Percentiles rank a stretch among this genome's conserved stretches.
Conservation (phyloP, 2,888 invertebrate species). For the Liopterus haemorrhoidalis region DNA sequence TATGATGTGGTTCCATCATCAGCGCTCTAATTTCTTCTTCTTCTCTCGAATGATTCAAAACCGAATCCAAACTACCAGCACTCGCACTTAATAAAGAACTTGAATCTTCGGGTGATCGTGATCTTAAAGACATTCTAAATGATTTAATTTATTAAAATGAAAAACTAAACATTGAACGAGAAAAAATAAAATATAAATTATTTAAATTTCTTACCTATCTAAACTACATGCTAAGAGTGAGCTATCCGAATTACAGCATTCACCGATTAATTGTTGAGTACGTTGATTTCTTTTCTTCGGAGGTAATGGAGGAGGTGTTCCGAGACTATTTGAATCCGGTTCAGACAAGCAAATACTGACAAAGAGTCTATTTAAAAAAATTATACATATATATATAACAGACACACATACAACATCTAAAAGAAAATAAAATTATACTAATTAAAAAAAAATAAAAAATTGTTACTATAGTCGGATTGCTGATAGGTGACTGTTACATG, state of each 20-base stretch:
- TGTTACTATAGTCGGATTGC: too few species aligned
- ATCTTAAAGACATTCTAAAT: slow-evolving; percentile 63
- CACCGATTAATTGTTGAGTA: slow-evolving; percentile 47
- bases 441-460: too few species aligned
- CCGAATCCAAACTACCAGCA: slow-evolving; percentile 80
- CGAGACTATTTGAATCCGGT: slow-evolving; percentile 51
- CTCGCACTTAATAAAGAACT: slow-evolving; percentile 61
- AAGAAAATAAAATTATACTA: background rate
- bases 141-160: background rate
- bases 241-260: slow-evolving; percentile 50
- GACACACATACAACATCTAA: slow-evolving; percentile 29
- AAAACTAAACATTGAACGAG: background rate
- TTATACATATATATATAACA: slow-evolving; percentile 28
- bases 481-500: too few species aligned
- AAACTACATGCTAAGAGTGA: slow-evolving; percentile 60
- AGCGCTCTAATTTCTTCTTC: slow-evolving; percentile 66
- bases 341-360: slow-evolving; percentile 38
- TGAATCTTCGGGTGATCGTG: slow-evolving; percentile 67
- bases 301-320: slow-evolving; percentile 72
- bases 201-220: slow-evolving; percentile 48
- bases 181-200: background rate
- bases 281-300: slow-evolving; percentile 60
- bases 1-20: slow-evolving; percentile 51
- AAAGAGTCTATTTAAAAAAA: slow-evolving; percentile 17
- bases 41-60: slow-evolving; percentile 79